Evolutionary conservation across 2,113 vertebrate genomes (phyloP).

Genomic region (Microcebus tavaratra): DNA sequence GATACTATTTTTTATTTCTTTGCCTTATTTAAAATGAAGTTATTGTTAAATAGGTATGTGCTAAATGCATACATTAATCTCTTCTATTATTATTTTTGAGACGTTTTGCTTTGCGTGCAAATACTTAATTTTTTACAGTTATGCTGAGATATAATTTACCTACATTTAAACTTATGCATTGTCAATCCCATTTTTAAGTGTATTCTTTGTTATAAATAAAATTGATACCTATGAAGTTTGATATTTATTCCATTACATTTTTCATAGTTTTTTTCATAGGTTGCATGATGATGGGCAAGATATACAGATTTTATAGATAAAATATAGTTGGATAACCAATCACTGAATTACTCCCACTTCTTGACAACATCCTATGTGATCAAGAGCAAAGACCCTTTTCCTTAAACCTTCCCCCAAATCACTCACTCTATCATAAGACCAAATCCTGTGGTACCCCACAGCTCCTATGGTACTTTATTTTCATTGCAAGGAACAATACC

Average conservation of each 20-base stretch:
- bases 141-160: neutral
- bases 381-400: neutral
- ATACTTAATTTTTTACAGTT: neutral
- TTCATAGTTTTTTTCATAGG: neutral
- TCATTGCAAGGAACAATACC: neutral
- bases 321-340: neutral
- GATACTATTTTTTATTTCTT: neutral
- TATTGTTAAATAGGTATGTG: neutral
- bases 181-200: neutral
- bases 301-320: neutral
- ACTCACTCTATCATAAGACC: neutral
- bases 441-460: neutral
- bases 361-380: neutral
- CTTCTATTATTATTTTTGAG: neutral
- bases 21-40: neutral
- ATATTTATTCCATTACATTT: neutral
- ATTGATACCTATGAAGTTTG: neutral
- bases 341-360: neutral
- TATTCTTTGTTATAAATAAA: neutral
- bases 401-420: neutral
- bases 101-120: neutral
- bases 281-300: neutral
- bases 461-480: neutral
- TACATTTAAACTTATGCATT: neutral
- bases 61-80: neutral